Conservation (phyloP, 2,888 invertebrate species). For the Calliscelio sp. region DNA sequence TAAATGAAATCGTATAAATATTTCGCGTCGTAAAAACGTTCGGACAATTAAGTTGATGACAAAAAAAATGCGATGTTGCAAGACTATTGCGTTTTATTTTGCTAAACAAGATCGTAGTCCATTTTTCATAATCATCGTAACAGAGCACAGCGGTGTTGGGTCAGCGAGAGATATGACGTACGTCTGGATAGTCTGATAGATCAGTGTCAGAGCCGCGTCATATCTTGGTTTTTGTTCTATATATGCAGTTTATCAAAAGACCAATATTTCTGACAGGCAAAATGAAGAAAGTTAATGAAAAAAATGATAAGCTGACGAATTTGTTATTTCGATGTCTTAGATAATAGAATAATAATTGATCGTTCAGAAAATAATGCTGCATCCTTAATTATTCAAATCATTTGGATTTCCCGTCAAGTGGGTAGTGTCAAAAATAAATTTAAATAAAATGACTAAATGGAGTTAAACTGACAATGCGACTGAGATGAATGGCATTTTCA, state of each 20-base stretch:
- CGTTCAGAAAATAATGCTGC: too few species aligned
- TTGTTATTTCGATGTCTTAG: too few species aligned
- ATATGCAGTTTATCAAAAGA: conserved; percentile 14
- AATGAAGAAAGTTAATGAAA: too few species aligned
- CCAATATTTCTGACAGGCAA: too few species aligned
- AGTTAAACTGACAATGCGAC: too few species aligned
- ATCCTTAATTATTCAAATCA: too few species aligned
- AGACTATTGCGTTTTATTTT: conserved; percentile 6
- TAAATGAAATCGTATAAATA: not conserved
- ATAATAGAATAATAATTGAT: too few species aligned
- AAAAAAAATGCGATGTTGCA: conserved; percentile 27
- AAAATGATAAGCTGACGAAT: too few species aligned
- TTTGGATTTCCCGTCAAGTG: too few species aligned
- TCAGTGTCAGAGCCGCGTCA: conserved; percentile 21
- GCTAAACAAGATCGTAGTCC: conserved; percentile 30
- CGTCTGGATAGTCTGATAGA: conserved; percentile 8
- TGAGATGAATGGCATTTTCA: too few species aligned
- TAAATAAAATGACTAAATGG: too few species aligned
- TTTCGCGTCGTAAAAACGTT: not conserved
- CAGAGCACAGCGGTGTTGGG: conserved; percentile 26
- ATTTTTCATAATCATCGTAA: conserved; percentile 47
- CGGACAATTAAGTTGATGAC: not conserved
- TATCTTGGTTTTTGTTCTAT: conserved; percentile 22
- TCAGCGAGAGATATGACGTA: conserved; percentile 38
- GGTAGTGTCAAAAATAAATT: too few species aligned